Conservation (phyloP, 2,797 vertebrate genomes). For the Dendrocincla fuliginosa region DNA sequence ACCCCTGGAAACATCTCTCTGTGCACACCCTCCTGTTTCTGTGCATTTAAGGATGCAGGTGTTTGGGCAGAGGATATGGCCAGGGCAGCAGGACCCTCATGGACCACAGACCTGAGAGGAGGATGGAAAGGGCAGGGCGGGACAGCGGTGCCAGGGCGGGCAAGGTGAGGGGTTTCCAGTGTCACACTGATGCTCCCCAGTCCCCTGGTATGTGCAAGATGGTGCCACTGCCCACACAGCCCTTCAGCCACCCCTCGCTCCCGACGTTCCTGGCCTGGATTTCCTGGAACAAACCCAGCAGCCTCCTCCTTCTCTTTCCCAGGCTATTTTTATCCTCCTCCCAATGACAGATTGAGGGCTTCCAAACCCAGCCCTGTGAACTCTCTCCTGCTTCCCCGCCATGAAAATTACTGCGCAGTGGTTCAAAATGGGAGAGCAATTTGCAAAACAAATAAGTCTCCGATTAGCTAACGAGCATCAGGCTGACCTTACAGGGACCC, state of each 20-base stretch:
- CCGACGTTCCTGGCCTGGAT: neutral
- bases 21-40: accelerated
- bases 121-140: neutral
- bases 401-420: slow-evolving; percentile 41
- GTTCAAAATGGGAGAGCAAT: slow-evolving; percentile 62
- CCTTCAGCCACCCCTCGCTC: neutral
- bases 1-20: accelerated
- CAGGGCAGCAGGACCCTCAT: neutral
- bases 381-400: slow-evolving; percentile 19
- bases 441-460: slow-evolving; percentile 72
- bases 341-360: slow-evolving; percentile 51
- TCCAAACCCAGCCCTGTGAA: slow-evolving; percentile 35
- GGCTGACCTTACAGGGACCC: slow-evolving; percentile 67
- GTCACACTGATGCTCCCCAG: neutral
- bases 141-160: accelerated
- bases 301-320: neutral
- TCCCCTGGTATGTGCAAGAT: accelerated
- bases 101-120: neutral
- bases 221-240: neutral
- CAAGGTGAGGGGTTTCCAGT: neutral
- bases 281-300: neutral
- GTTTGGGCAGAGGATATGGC: neutral
- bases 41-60: accelerated
- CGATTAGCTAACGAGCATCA: slow-evolving; percentile 58
- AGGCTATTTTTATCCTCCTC: slow-evolving; percentile 27